These are phyloP conservation scores for Halisarca cf. caerulea DNA, from an alignment of 37 sponge, comb jelly and placozoan genomes.

Conservation along the genomic window DNA sequence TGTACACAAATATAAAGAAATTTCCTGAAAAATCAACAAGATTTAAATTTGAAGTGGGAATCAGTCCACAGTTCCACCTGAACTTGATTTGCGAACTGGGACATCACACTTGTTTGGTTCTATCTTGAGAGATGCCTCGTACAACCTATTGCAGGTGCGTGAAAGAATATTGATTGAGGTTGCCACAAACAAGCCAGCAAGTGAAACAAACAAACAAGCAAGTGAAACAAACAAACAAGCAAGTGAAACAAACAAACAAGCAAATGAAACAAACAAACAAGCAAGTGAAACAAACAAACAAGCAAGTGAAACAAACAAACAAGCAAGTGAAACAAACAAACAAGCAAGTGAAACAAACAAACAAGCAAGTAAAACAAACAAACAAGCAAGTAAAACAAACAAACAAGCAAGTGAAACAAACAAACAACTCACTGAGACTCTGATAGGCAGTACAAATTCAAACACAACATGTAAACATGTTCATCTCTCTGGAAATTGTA, in stretches of 20 bases:
- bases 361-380: neutral
- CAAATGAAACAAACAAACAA: too few species aligned
- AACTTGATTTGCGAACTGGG: neutral
- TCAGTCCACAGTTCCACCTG: conserved; percentile 5
- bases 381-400: neutral
- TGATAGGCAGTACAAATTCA: conserved; percentile 40
- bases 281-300: too few species aligned
- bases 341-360: neutral
- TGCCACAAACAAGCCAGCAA: too few species aligned
- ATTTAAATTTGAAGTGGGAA: neutral
- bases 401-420: neutral
- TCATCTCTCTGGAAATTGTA: conserved; percentile 61
- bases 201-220: too few species aligned
- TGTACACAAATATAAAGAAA: neutral
- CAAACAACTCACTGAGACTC: conserved; percentile 61
- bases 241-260: too few species aligned
- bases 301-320: too few species aligned
- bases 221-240: too few species aligned
- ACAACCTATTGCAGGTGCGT: neutral
- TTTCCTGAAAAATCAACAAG: too few species aligned
- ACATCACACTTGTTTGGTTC: conserved; percentile 27
- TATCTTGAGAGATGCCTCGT: conserved; percentile 23
- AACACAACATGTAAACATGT: conserved; percentile 39
- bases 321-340: neutral
- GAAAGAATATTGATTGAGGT: too few species aligned